Conservation (phyloP, 1,140 invertebrate species). For the Manduca sexta region DNA sequence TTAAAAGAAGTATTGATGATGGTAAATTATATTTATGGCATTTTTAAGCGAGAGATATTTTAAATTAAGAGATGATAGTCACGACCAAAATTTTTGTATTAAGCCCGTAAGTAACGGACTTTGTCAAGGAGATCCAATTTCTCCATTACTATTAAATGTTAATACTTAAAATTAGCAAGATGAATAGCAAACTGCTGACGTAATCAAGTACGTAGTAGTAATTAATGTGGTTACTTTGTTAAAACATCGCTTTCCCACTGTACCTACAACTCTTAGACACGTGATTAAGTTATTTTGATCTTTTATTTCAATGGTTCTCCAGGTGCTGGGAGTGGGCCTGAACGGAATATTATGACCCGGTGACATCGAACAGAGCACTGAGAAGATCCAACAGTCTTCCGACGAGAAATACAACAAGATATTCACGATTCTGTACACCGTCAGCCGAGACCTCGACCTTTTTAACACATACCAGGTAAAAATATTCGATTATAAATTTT, state of each 20-base stretch:
- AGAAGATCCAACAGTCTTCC: conserved; percentile 51
- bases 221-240: too few relatives aligned
- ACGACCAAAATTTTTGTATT: not conserved
- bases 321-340: conserved; percentile 57
- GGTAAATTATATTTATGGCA: too few relatives aligned
- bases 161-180: too few relatives aligned
- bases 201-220: too few relatives aligned
- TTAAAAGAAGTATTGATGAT: not conserved
- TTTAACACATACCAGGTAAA: conserved; percentile 69
- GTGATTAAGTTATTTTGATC: not conserved
- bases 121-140: too few relatives aligned
- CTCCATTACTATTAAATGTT: too few relatives aligned
- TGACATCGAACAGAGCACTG: conserved; percentile 61
- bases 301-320: conserved; percentile 14
- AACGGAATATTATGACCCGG: conserved; percentile 68
- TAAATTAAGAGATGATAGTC: not conserved
- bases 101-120: too few relatives aligned
- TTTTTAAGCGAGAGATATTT: too few relatives aligned
- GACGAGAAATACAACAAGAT: conserved; percentile 67
- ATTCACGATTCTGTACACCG: conserved; percentile 59
- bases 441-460: conserved; percentile 53
- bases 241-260: too few relatives aligned
- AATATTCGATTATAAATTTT: not conserved
- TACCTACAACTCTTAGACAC: too few relatives aligned
- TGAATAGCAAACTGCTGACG: too few relatives aligned